phyloP scores from a whole-genome alignment of 2,888 invertebrate species.

The Athetis lepigone region DNA sequence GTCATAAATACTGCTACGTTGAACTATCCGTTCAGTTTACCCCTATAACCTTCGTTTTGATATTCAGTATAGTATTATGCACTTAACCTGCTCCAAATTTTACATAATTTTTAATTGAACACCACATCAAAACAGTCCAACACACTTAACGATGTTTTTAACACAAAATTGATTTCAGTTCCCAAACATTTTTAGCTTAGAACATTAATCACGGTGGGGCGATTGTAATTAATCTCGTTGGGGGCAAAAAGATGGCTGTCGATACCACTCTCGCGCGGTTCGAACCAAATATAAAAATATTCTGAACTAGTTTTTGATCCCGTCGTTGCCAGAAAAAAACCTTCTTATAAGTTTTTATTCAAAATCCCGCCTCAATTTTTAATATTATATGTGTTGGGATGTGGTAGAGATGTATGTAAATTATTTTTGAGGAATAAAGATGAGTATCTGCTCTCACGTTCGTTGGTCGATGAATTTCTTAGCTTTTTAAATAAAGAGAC shows the following conservation, averaged over 20 bases:
- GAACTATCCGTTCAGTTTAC: no score
- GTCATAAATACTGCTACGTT: no score
- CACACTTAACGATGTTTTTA: conserved; percentile 46
- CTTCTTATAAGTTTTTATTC: conserved; percentile 20
- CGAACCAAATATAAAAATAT: conserved; percentile 61
- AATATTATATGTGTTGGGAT: conserved; percentile 1
- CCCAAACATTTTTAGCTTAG: conserved; percentile 72
- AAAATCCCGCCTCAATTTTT: not conserved
- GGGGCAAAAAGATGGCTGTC: conserved; percentile 77
- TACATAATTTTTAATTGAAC: conserved; percentile 15
- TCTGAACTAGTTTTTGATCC: conserved; percentile 28
- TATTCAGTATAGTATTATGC: no score
- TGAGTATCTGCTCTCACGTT: not conserved
- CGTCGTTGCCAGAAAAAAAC: conserved; percentile 9
- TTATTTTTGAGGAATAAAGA: conserved; percentile 12
- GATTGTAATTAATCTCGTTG: conserved; percentile 79
- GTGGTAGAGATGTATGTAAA: conserved; percentile 2
- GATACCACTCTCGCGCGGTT: conserved; percentile 70
- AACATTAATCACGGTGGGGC: conserved; percentile 77
- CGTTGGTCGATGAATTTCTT: not conserved
- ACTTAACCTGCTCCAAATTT: no score
- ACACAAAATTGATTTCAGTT: conserved; percentile 74
- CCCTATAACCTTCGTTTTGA: no score
- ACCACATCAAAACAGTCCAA: not conserved
- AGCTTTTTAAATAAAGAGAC: no score